Evolutionary conservation across 2,888 invertebrate genomes (phyloP).

Genomic region (Elegia similella): DNA sequence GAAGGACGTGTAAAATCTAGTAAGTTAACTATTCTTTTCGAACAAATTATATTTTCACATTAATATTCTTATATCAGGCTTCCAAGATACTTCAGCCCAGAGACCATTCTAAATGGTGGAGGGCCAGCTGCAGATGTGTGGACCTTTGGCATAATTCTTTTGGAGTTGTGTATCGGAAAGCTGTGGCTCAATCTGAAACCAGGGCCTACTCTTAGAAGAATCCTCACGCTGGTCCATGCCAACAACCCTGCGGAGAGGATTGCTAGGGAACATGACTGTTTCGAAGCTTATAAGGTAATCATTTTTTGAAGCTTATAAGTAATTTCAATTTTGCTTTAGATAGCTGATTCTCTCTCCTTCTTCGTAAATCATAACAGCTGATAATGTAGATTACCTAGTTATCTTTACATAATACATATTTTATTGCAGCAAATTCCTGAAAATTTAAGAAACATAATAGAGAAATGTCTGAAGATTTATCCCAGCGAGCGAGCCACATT

Average conservation of each 20-base stretch:
- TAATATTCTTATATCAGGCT: slow-evolving; percentile 72
- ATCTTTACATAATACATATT: slow-evolving; percentile 2
- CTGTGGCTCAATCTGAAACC: slow-evolving; percentile 89
- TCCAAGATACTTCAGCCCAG: slow-evolving; percentile 91
- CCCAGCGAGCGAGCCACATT: slow-evolving; percentile 81
- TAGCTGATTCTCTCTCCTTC: not conserved
- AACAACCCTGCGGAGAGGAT: slow-evolving; percentile 83
- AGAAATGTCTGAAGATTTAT: slow-evolving; percentile 86
- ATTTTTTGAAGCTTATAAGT: slow-evolving; percentile 82
- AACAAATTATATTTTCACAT: too few relatives aligned
- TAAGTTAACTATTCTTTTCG: too few relatives aligned
- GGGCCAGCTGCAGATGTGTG: slow-evolving; percentile 94
- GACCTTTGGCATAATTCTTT: slow-evolving; percentile 94
- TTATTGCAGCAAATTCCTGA: slow-evolving; percentile 79
- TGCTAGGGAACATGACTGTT: slow-evolving; percentile 89
- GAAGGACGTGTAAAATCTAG: too few relatives aligned
- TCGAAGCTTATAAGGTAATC: slow-evolving; percentile 83
- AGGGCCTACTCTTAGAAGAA: slow-evolving; percentile 87
- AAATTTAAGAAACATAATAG: slow-evolving; percentile 83
- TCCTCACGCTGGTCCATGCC: slow-evolving; percentile 86
- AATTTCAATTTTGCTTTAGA: too few relatives aligned
- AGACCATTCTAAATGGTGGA: slow-evolving; percentile 86
- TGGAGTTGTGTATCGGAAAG: slow-evolving; percentile 88
- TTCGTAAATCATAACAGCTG: too few relatives aligned
- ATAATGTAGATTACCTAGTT: too few relatives aligned